phyloP scores from a whole-genome alignment of 2,797 vertebrate genomes.

The Pangasius larnaudii region DNA sequence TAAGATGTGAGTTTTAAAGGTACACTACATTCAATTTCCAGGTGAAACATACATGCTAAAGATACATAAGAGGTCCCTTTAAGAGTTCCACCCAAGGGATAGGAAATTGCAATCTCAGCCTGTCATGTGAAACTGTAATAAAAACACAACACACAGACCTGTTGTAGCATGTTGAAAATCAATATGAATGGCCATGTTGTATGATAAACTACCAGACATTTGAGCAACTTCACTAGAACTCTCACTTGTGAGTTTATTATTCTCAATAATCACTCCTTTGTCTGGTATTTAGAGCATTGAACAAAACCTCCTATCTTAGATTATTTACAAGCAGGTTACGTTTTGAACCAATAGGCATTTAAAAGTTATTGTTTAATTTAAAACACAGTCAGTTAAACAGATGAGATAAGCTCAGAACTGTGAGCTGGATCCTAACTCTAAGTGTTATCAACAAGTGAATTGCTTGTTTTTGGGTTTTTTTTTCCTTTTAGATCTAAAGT shows the following conservation, averaged over 20 bases:
- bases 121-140: neutral
- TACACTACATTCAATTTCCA: neutral
- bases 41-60: neutral
- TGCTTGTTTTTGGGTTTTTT: neutral
- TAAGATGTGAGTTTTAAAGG: neutral
- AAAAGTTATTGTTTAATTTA: neutral
- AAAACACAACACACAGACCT: neutral
- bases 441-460: neutral
- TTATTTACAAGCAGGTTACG: neutral
- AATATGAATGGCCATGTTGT: neutral
- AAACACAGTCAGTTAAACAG: neutral
- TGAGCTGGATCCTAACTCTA: neutral
- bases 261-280: neutral
- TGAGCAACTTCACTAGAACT: neutral
- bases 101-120: neutral
- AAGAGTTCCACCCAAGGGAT: neutral
- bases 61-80: neutral
- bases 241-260: neutral
- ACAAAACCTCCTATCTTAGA: neutral
- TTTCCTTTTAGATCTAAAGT: slow-evolving; percentile 78
- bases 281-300: neutral
- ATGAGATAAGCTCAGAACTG: neutral
- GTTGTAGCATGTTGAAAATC: neutral
- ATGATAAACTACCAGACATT: neutral
- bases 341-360: neutral